phyloP scores from a whole-genome alignment of 2,888 invertebrate genomes.

The Lepetodrilus schrolli region DNA sequence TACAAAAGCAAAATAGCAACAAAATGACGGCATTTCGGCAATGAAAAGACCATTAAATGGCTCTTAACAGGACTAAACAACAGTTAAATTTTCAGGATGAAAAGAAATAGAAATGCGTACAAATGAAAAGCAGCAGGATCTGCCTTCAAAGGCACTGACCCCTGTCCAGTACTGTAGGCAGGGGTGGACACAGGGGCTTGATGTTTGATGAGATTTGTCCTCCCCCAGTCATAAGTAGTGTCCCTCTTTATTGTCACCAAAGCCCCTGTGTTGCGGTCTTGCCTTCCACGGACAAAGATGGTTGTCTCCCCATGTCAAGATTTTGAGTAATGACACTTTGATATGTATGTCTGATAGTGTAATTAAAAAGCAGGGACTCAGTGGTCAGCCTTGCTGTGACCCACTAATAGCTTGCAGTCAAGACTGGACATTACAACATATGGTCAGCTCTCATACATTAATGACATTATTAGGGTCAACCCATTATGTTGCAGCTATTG shows the following conservation, averaged over 20 bases:
- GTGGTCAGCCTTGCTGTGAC: background rate
- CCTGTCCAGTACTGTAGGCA: background rate
- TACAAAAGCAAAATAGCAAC: conserved; percentile 18
- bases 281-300: background rate
- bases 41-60: conserved; percentile 26
- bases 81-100: conserved; percentile 9
- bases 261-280: background rate
- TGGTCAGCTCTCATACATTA: too few relatives aligned
- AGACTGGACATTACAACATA: too few relatives aligned
- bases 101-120: background rate
- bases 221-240: background rate
- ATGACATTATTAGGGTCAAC: too few relatives aligned
- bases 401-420: background rate
- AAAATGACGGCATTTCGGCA: background rate
- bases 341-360: conserved; percentile 16
- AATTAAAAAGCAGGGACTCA: conserved; percentile 11
- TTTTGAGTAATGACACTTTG: conserved; percentile 23
- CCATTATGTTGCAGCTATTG: too few relatives aligned
- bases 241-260: too few relatives aligned
- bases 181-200: background rate
- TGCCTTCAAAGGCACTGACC: background rate
- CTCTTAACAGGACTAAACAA: conserved; percentile 2
- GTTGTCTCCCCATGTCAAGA: conserved; percentile 11
- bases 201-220: background rate
- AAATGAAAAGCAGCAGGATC: background rate